Conservation (phyloP, 2,797 vertebrate genomes). For the Xiphorhynchus erythropygius region DNA sequence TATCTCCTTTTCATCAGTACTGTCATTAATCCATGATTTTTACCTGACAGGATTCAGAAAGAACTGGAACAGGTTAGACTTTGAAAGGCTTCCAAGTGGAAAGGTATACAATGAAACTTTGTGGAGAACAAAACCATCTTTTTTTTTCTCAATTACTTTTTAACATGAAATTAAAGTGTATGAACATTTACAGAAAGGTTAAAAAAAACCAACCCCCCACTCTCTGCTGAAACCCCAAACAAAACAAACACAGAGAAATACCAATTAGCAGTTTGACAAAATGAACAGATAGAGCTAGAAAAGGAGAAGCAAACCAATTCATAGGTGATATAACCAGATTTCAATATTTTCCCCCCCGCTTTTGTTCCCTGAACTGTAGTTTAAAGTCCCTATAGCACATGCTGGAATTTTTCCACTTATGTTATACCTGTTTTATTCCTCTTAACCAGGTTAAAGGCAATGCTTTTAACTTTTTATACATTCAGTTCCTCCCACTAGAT, state of each 20-base stretch:
- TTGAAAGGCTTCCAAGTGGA: not conserved
- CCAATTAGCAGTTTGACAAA: not conserved
- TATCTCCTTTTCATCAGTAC: not conserved
- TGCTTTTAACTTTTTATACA: not conserved
- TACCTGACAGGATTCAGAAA: not conserved
- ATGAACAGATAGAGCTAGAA: not conserved
- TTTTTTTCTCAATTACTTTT: not conserved
- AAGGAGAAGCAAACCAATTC: not conserved
- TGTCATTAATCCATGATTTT: not conserved
- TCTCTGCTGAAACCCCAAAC: not conserved
- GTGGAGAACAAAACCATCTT: not conserved
- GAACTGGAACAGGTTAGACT: not conserved
- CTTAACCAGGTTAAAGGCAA: not conserved
- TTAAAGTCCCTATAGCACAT: not conserved
- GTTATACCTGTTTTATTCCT: not conserved
- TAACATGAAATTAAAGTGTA: not conserved
- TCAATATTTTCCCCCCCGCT: not conserved
- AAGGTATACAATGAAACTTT: not conserved
- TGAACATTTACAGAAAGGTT: not conserved
- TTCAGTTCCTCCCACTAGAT: not conserved
- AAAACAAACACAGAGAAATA: not conserved
- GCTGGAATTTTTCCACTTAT: not conserved
- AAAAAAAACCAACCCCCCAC: fast-evolving
- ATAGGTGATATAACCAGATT: not conserved
- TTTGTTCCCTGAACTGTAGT: not conserved